phyloP scores from a whole-genome alignment of 2,888 invertebrate genomes.

The Drosophila birchii region DNA sequence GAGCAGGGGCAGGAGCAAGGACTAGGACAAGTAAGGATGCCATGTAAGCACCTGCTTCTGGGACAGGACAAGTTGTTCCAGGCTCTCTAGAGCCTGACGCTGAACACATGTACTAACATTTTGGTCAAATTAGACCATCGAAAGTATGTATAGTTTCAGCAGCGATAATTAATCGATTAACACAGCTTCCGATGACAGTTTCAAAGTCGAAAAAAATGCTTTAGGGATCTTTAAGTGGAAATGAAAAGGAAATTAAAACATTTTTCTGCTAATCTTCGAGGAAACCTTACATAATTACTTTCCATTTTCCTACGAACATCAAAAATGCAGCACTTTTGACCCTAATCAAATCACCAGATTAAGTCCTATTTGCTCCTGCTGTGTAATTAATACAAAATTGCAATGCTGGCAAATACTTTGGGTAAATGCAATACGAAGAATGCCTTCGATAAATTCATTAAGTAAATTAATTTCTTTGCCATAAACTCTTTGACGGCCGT shows the following conservation, averaged over 20 bases:
- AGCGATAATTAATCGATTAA: slow-evolving; percentile 29
- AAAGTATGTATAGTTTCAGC: not conserved
- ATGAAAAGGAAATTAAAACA: not conserved
- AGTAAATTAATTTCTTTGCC: slow-evolving; percentile 19
- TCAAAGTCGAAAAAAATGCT: no score
- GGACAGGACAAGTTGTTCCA: slow-evolving; percentile 6
- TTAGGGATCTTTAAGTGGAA: no score
- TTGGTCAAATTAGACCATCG: not conserved
- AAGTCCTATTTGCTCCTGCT: not conserved
- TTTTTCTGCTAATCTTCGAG: not conserved
- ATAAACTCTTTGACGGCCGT: slow-evolving; percentile 6
- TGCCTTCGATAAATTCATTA: slow-evolving; percentile 11
- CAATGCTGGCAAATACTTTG: not conserved
- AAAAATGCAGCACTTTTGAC: not conserved
- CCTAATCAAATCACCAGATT: not conserved
- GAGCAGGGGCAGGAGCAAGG: not conserved
- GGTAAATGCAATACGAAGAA: not conserved
- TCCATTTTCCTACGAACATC: not conserved
- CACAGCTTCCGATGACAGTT: not conserved
- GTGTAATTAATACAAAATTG: slow-evolving; percentile 1
- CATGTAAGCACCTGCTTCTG: slow-evolving; percentile 22
- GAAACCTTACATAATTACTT: not conserved
- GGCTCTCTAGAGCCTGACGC: not conserved
- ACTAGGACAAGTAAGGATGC: not conserved
- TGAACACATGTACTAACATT: slow-evolving; percentile 13